Base-by-base conservation (phyloP, 2,888 invertebrate genomes). In the Coleophora deauratella region DNA sequence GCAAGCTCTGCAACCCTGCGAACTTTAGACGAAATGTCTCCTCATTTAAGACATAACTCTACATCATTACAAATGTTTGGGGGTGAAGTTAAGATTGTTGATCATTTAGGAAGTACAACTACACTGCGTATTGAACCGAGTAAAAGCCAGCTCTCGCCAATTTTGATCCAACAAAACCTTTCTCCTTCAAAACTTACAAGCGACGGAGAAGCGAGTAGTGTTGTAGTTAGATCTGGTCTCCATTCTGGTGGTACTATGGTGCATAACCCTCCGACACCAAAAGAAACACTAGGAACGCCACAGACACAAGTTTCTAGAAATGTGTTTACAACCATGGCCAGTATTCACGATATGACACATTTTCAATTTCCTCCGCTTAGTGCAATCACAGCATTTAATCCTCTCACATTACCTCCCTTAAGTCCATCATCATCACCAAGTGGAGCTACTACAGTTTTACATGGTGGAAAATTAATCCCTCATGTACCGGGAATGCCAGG, bases 401-500 rank as follows among this genome's bases (percentile, higher is more conserved):
- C 91, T 1, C 65, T 92, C 42, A 91, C 91, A 3, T 70, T 91
- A 52, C 90, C 89, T 14, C 88, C 88, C 9, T 63, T 88, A 21
- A 78, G 78, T 52, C 82, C 80, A 33, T 70, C 72, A 9, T 50
- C 67, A 43, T 73, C 81, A 42, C 81, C 90, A 33, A 88, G 89
- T 49, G 89, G 89, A 9, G 86, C 90, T 34, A 81, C 88, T n/a
- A 89, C 88, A 27, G 90, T 91, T 47, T 67, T 90, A 35, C 90
- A 90, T 53, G 89, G 87, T 11, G 93, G 92, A 14, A 93, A 93
- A 68, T 77, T 91, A n/a, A 92, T 95, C 60, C 92, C 94, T 0
- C 92, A 93, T 68, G 94, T 95, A 9, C 95, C 95, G 6, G 95
- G 95, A 10, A 95, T 95, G 73, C 95, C 95, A 0, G 95, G 95